A percentile compares a stretch with the other conserved stretches of the same genome.
phyloP scores from a whole-genome alignment of 2,113 vertebrate species.

The Bombycilla garrulus region DNA sequence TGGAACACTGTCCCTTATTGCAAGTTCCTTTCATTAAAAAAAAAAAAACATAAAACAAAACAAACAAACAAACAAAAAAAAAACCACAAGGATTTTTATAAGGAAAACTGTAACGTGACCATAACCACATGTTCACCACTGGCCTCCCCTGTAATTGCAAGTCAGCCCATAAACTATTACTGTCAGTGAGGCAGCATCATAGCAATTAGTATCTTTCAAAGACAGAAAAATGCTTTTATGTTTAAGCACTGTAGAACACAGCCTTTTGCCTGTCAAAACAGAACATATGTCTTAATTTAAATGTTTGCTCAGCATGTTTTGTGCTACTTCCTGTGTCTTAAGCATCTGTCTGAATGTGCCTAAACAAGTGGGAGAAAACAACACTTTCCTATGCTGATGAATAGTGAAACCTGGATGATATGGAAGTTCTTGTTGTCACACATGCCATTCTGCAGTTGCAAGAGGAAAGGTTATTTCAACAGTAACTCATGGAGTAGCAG shows the following conservation, averaged over 20 bases:
- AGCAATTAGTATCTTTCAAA: conserved; percentile 18
- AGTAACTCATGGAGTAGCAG: neutral
- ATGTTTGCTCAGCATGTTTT: conserved; percentile 58
- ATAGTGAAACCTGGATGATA: neutral
- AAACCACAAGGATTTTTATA: neutral
- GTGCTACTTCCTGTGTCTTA: conserved; percentile 63
- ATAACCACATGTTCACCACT: neutral
- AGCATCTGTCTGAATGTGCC: conserved; percentile 63
- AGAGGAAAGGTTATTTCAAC: neutral
- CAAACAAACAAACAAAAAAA: no score
- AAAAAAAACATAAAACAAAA: no score
- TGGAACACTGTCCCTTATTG: accelerated
- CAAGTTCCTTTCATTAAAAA: neutral
- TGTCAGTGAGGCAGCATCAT: neutral
- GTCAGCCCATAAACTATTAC: neutral
- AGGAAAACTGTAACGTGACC: neutral
- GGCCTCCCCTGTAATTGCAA: neutral
- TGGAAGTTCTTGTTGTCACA: neutral
- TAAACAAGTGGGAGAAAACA: conserved; percentile 36
- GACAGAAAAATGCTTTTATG: conserved; percentile 16
- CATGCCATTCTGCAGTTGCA: neutral
- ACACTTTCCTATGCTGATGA: conserved; percentile 6
- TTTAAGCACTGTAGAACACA: conserved; percentile 31
- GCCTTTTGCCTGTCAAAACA: conserved; percentile 54
- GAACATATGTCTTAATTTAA: conserved; percentile 61